Evolutionary conservation across 2,888 invertebrate genomes (phyloP).

Genomic region (Luperina testacea): DNA sequence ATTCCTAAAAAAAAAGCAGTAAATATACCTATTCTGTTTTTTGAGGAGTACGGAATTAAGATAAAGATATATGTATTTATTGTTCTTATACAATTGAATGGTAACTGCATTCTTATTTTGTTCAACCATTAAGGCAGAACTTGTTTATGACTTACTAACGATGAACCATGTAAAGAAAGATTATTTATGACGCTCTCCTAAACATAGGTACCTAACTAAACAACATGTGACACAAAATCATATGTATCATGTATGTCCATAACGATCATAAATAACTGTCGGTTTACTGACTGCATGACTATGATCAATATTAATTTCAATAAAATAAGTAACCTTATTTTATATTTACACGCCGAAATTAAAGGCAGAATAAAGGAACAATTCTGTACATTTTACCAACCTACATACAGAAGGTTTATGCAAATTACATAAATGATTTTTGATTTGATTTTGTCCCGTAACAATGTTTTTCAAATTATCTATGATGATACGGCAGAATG

Average conservation of each 20-base stretch:
- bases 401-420: too few relatives aligned
- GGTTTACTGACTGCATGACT: too few relatives aligned
- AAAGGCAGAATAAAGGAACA: too few relatives aligned
- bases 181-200: not conserved
- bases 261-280: not conserved
- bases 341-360: too few relatives aligned
- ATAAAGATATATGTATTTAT: too few relatives aligned
- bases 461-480: conserved; percentile 29
- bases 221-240: conserved; percentile 11
- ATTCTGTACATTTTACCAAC: too few relatives aligned
- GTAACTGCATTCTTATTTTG: not conserved
- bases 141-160: not conserved
- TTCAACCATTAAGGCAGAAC: not conserved
- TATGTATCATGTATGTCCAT: conserved; percentile 1
- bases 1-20: too few relatives aligned
- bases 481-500: conserved; percentile 27
- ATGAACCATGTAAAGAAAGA: not conserved
- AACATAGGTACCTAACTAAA: not conserved
- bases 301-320: too few relatives aligned
- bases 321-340: too few relatives aligned
- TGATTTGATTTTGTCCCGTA: not conserved
- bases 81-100: too few relatives aligned
- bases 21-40: too few relatives aligned
- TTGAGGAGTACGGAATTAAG: not conserved
- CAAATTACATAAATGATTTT: too few relatives aligned